phyloP scores from a whole-genome alignment of 2,888 invertebrate species.

The Watsonalla binaria region DNA sequence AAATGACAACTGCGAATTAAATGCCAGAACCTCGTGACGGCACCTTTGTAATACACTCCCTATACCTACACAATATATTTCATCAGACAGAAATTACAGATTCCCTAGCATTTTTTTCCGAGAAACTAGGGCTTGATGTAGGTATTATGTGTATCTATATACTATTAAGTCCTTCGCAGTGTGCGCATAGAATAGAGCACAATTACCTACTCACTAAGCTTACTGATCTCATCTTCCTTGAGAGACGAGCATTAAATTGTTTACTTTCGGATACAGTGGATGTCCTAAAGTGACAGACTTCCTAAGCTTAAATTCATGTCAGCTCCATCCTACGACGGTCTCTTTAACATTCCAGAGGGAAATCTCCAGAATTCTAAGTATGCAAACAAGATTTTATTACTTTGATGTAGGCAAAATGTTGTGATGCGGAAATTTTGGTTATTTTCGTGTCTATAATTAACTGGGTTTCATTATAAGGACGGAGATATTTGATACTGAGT shows the following conservation, averaged over 20 bases:
- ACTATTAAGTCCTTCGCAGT: neutral
- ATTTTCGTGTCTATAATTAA: constrained; percentile 18
- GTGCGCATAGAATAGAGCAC: too few species aligned
- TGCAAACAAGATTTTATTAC: constrained; percentile 53
- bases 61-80: too few species aligned
- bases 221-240: too few species aligned
- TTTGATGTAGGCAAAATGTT: constrained; percentile 24
- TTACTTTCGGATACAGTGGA: neutral
- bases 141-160: neutral
- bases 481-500: neutral
- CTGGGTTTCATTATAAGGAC: neutral
- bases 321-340: constrained; percentile 9
- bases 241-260: too few species aligned
- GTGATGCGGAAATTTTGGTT: constrained; percentile 24
- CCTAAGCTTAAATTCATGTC: neutral
- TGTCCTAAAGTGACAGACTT: neutral
- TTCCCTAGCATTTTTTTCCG: too few species aligned
- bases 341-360: constrained; percentile 29
- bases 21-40: too few species aligned
- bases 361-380: constrained; percentile 26
- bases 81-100: too few species aligned
- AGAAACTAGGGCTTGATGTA: too few species aligned
- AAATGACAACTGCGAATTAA: too few species aligned
- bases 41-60: too few species aligned
- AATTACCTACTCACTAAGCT: too few species aligned